Evolutionary conservation across 2,797 vertebrate species (phyloP).

Genomic region (Phaenicophaeus curvirostris): DNA sequence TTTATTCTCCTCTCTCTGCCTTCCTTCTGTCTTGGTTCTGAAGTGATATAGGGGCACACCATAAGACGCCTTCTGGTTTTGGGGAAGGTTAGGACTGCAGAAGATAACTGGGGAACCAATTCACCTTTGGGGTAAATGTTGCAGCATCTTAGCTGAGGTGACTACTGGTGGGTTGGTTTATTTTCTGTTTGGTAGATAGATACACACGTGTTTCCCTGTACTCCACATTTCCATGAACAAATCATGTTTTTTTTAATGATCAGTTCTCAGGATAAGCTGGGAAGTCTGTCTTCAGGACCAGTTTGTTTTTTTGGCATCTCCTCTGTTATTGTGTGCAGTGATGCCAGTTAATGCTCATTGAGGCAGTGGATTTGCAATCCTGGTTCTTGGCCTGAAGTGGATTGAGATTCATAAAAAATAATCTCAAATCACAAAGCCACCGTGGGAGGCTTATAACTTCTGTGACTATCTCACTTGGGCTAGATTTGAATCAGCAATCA

Average conservation of each 20-base stretch:
- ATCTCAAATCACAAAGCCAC: constrained; percentile 56
- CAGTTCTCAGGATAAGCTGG: not conserved
- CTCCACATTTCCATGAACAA: not conserved
- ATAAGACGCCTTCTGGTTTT: not conserved
- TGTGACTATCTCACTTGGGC: constrained; percentile 42
- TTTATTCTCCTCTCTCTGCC: not conserved
- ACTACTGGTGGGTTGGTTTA: not conserved
- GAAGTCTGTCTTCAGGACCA: not conserved
- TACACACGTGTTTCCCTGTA: accelerated
- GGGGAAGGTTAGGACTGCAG: not conserved
- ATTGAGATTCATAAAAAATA: constrained; percentile 59
- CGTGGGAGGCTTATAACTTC: constrained; percentile 50
- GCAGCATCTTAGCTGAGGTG: not conserved
- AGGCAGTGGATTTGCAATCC: constrained; percentile 31
- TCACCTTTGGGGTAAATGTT: not conserved
- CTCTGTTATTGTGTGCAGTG: not conserved
- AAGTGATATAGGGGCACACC: not conserved
- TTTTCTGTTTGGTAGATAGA: not conserved
- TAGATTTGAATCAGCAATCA: constrained; percentile 63
- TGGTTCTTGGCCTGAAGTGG: constrained; percentile 42
- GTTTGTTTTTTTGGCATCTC: not conserved
- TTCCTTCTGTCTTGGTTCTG: not conserved
- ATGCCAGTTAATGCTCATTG: constrained; percentile 45
- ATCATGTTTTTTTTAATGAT: not conserved
- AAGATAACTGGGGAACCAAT: not conserved